phyloP scores from a whole-genome alignment of 2,113 vertebrate genomes.

The Sinocyclocheilus anophthalmus region DNA sequence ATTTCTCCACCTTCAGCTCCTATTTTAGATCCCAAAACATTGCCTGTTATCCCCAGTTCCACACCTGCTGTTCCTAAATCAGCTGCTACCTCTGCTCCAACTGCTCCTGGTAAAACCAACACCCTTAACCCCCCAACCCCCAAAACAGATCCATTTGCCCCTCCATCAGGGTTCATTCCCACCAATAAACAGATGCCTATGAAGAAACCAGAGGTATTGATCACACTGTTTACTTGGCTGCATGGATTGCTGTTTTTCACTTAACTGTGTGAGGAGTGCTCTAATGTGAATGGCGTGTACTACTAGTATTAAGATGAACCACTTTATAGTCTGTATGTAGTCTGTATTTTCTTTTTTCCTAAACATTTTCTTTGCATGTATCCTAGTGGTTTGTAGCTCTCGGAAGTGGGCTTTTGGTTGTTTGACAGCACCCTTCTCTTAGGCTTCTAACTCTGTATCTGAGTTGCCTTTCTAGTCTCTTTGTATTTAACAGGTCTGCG shows the following conservation, averaged over 20 bases:
- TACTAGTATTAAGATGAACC: not conserved
- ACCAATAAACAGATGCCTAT: conserved; percentile 49
- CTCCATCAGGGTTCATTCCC: conserved; percentile 46
- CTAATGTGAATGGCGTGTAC: conserved; percentile 43
- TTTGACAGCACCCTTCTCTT: not conserved
- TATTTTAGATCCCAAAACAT: conserved; percentile 31
- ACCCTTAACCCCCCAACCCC: not conserved
- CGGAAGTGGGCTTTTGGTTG: not conserved
- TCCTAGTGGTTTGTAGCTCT: not conserved
- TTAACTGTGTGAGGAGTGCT: conserved; percentile 50
- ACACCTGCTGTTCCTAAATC: conserved; percentile 6
- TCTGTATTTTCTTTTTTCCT: not conserved
- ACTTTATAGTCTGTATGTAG: not conserved
- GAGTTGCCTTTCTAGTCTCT: not conserved
- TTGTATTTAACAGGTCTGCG: not conserved
- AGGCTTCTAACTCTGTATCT: not conserved
- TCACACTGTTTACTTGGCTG: conserved; percentile 37
- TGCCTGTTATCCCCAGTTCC: conserved; percentile 11
- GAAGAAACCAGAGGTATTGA: conserved; percentile 69
- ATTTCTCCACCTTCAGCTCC: conserved; percentile 22
- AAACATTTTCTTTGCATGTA: no score
- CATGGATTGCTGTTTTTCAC: conserved; percentile 26
- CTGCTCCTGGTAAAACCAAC: not conserved
- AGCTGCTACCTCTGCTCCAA: conserved; percentile 10
- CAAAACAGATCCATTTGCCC: conserved; percentile 32